Percentiles rank a stretch among this genome's conserved stretches.
Evolutionary conservation across 2,888 invertebrate species (phyloP).

Genomic region (Sinodicranocentrus sp.): DNA sequence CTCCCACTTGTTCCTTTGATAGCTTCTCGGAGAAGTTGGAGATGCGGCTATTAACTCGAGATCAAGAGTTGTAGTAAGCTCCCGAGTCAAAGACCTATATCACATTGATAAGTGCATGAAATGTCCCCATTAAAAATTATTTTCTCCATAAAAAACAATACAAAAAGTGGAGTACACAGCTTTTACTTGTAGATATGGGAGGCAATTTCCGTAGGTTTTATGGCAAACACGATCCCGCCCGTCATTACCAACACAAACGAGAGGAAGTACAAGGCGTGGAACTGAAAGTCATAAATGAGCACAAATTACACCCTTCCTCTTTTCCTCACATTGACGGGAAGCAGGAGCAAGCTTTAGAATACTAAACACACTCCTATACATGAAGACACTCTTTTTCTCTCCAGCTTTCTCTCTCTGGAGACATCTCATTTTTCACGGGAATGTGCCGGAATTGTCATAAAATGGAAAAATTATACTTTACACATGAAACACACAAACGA

Average conservation of each 20-base stretch:
- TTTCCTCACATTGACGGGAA: too few species aligned
- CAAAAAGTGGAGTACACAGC: neutral
- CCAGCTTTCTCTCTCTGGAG: too few species aligned
- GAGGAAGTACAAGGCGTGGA: constrained; percentile 89
- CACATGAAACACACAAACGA: neutral
- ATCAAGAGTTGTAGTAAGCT: constrained; percentile 70
- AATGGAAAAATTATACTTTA: neutral
- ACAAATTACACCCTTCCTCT: too few species aligned
- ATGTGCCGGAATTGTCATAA: too few species aligned
- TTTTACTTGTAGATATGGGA: constrained; percentile 66
- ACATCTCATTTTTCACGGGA: too few species aligned
- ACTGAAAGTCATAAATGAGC: constrained; percentile 81
- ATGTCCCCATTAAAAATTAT: neutral
- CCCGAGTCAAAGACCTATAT: constrained; percentile 70
- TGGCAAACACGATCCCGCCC: constrained; percentile 85
- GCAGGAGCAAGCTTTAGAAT: too few species aligned
- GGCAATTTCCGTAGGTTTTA: constrained; percentile 82
- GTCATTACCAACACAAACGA: constrained; percentile 89
- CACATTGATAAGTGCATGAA: neutral
- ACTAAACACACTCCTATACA: too few species aligned
- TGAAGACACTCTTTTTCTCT: too few species aligned
- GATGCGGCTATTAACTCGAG: constrained; percentile 72
- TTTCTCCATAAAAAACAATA: neutral
- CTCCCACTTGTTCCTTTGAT: too few species aligned
- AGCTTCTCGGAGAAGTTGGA: too few species aligned